Evolutionary conservation across 2,888 invertebrate species (phyloP).

Genomic region (Cephus nigrinus): DNA sequence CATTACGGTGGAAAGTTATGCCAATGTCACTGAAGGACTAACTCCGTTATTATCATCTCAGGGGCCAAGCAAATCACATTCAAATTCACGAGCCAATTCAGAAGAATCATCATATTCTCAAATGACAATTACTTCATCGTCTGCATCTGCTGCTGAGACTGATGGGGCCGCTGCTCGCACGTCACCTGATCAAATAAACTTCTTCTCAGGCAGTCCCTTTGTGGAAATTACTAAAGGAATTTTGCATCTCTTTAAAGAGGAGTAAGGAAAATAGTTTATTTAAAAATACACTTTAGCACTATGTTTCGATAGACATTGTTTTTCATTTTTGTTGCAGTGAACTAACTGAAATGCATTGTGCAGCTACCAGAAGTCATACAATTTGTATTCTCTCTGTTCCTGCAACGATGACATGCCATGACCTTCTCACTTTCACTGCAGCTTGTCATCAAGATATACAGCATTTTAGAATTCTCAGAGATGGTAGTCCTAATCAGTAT

Average conservation of each 20-base stretch:
- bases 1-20: conserved; percentile 84
- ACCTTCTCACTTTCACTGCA: conserved; percentile 92
- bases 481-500: conserved; percentile 94
- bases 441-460: conserved; percentile 92
- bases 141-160: conserved; percentile 45
- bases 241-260: conserved; percentile 96
- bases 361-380: conserved; percentile 79
- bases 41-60: conserved; percentile 42
- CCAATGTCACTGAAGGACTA: conserved; percentile 73
- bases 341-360: conserved; percentile 76
- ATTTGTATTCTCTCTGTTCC: conserved; percentile 92
- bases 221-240: conserved; percentile 98
- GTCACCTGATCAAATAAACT: conserved; percentile 66
- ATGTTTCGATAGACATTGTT: background rate
- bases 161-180: conserved; percentile 45
- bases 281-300: background rate
- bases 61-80: conserved; percentile 42
- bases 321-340: conserved; percentile 69
- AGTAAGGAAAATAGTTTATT: conserved; percentile 71
- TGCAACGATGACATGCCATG: conserved; percentile 90
- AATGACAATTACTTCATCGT: conserved; percentile 11
- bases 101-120: conserved; percentile 21
- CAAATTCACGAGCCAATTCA: conserved; percentile 38
- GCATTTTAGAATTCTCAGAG: conserved; percentile 90
- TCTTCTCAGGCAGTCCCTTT: conserved; percentile 96